Percentiles rank a stretch among this genome's conserved stretches.
phyloP scores from a whole-genome alignment of 2,113 vertebrate genomes.

The Thalassarche chlororhynchos region DNA sequence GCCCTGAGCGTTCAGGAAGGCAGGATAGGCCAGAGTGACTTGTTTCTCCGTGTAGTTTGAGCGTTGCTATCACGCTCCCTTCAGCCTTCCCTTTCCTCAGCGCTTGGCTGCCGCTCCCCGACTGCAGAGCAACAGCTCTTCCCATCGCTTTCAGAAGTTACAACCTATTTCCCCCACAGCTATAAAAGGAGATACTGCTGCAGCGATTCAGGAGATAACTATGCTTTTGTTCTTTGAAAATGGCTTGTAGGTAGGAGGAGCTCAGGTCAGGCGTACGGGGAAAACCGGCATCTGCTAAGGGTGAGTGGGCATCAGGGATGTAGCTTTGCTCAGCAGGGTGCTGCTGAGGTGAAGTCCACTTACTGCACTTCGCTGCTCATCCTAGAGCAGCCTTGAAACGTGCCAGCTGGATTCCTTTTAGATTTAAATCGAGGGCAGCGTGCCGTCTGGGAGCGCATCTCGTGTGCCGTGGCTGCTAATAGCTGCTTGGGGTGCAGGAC shows the following conservation, averaged over 20 bases:
- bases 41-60: fast-evolving
- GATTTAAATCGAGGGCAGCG: neutral
- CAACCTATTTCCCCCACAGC: neutral
- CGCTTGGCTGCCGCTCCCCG: neutral
- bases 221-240: neutral
- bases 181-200: neutral
- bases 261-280: neutral
- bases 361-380: neutral
- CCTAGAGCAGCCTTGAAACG: neutral
- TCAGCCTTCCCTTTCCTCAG: neutral
- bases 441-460: neutral
- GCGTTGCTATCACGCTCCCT: fast-evolving
- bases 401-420: neutral
- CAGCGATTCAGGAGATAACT: neutral
- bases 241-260: neutral
- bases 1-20: neutral
- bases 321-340: neutral
- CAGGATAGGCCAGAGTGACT: neutral
- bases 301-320: neutral
- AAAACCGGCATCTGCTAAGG: neutral
- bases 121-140: neutral
- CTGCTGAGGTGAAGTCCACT: neutral
- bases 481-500: neutral
- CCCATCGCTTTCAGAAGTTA: neutral
- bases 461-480: neutral